phyloP scores from a whole-genome alignment of 2,888 invertebrate species.

The Steromphala cineraria region DNA sequence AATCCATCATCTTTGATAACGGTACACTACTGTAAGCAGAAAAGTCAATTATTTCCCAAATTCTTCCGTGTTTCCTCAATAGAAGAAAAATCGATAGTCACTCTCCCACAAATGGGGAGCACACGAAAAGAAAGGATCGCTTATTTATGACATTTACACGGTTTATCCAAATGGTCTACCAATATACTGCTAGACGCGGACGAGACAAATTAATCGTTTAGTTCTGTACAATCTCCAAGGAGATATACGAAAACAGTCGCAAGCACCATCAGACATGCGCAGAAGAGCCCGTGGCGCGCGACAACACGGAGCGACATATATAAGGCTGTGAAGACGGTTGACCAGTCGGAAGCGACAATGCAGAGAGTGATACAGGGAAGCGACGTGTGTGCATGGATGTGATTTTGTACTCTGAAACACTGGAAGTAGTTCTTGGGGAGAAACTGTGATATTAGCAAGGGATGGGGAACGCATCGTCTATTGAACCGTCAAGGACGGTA shows the following conservation, averaged over 20 bases:
- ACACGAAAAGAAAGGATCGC: too few species aligned
- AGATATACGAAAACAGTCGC: neutral
- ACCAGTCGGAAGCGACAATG: too few species aligned
- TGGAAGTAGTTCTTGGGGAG: neutral
- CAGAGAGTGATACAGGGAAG: neutral
- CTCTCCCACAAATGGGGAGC: too few species aligned
- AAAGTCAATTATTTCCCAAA: too few species aligned
- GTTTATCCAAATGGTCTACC: too few species aligned
- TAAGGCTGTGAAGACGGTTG: neutral
- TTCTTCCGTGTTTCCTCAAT: too few species aligned
- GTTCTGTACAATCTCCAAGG: neutral
- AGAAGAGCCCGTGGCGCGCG: neutral
- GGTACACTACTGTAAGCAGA: too few species aligned
- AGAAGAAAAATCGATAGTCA: too few species aligned
- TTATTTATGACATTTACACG: too few species aligned
- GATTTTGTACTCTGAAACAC: neutral
- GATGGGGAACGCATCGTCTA: slow-evolving; percentile 72
- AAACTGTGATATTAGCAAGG: neutral
- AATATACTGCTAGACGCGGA: too few species aligned
- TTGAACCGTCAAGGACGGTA: slow-evolving; percentile 61
- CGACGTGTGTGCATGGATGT: neutral
- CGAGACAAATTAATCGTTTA: neutral
- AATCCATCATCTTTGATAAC: too few species aligned
- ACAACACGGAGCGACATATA: neutral
- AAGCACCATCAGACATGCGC: neutral